Evolutionary conservation across 2,888 invertebrate genomes (phyloP), one percentile per base, ranked within the genome.

Genomic region (Lumbricus terrestris): DNA sequence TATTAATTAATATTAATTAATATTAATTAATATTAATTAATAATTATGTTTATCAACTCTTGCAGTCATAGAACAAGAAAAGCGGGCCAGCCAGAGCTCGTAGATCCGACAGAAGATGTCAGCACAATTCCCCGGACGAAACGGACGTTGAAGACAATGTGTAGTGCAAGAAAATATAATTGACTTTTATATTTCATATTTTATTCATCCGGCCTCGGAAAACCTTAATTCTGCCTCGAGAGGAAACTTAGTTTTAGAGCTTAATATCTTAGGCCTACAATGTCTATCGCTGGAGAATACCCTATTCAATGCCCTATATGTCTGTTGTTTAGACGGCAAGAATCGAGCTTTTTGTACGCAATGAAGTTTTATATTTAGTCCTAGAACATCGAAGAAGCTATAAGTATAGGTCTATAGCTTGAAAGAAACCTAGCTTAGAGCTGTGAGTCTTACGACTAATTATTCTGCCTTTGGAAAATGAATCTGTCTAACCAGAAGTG

Each of bases 61-160:
- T 69, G 35, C 85, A 91, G 91, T 88, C 88, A 90, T 90, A 37
- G 91, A 90, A 40, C 38, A 90, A 90, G 91, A 90, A 88, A 90
- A 88, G 89, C 88, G 91, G 0, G 38, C 90, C 18, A 91, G 91
- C 34, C 34, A 85, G 35, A 85, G n/a, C 8, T 85, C 85, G 20
- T 85, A 85, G 85, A 69, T n/a, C 8, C n/a, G 29, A 29, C 69
- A 69, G 69, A 69, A 69, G 69, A n/a, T n/a, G 69, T 69, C 69
- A 13, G n/a, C 69, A n/a, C 69, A n/a, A 11, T 69, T 69, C n/a
- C 29, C n/a, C 69, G 69, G 29, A 69, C 4, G 69, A 69, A 69
- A 69, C 69, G 69, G 69, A 69, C n/a, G 11, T 69, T 69, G 29
- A n/a, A 69, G 11, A n/a, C 69, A n/a, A 13, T n/a, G 69, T 69